Base-by-base conservation (phyloP, 2,113 vertebrate species). In the Empidonax traillii region DNA sequence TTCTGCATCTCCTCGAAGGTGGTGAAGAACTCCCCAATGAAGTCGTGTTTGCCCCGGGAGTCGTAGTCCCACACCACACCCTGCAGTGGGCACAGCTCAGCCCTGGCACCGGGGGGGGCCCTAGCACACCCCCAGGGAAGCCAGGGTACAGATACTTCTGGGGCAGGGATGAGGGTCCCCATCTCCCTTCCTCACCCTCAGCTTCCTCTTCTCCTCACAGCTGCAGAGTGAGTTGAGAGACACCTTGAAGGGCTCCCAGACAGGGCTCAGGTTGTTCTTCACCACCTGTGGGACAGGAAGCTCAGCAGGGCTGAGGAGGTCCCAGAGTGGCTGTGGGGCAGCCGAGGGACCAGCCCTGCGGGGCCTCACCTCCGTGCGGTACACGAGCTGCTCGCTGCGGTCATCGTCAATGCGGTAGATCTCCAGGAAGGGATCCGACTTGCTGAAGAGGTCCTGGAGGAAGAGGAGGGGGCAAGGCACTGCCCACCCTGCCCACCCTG, bases 191-290 rank as follows among this genome's bases (percentile, higher is more conserved):
- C 94, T 96, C 95, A 99, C 99, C 98, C 99, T 99, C 97, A 99
- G 98, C 96, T 98, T 99, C 56, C 98, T 96, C 33, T 98, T 98
- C 85, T 99, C 99, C 44, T 99, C 98, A 1, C 99, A 99, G 98
- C 99, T 99, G 98, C 99, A 99, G 94, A 99, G 98, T 0, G 98
- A 99, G 92, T 98, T 99, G 86, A 99, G 98, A 11, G 99, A 99
- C 47, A 99, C 99, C 97, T 99, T 99, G 97, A 99, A 99, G 21
- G 99, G 98, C 72, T 99, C 99, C 99, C 99, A 99, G 85, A 99
- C 98, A 2, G 99, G 99, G 95, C 99, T 99, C 90, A 99, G 98
- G 97, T 99, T 99, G 97, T 99, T 99, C 98, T 99, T 99, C 94
- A 99, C 99, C 93, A 99, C 99, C 99, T 99, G 97, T 6, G n/a